These are phyloP conservation scores for Lamprologus ornatipinnis DNA, from an alignment of 2,113 vertebrate species.

Conservation along the genomic window DNA sequence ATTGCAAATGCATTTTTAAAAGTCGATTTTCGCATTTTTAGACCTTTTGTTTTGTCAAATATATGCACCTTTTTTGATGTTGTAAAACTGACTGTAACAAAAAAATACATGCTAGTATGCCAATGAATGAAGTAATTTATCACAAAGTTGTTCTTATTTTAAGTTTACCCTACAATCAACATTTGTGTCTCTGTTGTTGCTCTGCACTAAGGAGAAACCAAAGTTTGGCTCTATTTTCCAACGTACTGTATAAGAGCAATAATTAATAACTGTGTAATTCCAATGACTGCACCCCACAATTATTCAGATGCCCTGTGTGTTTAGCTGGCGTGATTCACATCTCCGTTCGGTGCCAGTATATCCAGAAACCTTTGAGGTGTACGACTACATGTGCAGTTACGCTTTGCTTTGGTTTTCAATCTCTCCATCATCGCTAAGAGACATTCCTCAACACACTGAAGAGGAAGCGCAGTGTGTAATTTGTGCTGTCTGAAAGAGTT, in stretches of 20 bases:
- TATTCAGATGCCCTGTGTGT: constrained; percentile 31
- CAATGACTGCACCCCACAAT: constrained; percentile 30
- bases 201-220: not conserved
- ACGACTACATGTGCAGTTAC: constrained; percentile 8
- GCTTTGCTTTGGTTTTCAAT: constrained; percentile 49
- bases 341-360: constrained; percentile 14
- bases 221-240: not conserved
- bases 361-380: constrained; percentile 34
- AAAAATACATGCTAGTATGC: not conserved
- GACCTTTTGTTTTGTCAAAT: not conserved
- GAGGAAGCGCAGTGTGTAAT: constrained; percentile 55
- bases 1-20: not conserved
- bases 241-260: not conserved
- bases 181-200: not conserved
- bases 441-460: constrained; percentile 47
- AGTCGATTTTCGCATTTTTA: not conserved
- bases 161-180: not conserved
- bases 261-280: constrained; percentile 35
- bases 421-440: constrained; percentile 49
- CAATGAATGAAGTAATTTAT: not conserved
- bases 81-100: not conserved
- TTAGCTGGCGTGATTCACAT: constrained; percentile 41
- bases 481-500: constrained; percentile 57
- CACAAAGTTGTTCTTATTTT: not conserved
- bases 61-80: not conserved